phyloP scores from a whole-genome alignment of 2,888 invertebrate genomes.

The Sphecodes monilicornis region DNA sequence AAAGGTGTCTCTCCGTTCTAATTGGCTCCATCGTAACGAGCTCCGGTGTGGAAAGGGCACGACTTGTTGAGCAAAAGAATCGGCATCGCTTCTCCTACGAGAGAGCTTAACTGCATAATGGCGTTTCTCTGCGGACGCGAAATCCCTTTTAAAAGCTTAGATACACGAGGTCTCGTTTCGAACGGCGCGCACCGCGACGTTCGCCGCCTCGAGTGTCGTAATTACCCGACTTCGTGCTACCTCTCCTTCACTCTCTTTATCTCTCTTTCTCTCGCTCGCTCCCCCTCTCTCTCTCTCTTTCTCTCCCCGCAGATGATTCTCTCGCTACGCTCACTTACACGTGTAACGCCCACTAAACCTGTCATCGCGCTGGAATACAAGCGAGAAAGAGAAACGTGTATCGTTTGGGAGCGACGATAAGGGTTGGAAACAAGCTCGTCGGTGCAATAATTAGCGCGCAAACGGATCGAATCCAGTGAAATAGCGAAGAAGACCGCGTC shows the following conservation, averaged over 20 bases:
- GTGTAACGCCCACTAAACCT: conserved; percentile 69
- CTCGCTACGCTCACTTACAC: conserved; percentile 71
- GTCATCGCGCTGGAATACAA: conserved; percentile 53
- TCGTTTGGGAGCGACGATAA: conserved; percentile 40
- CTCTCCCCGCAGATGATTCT: conserved; percentile 22
- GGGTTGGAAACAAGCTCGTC: conserved; percentile 61
- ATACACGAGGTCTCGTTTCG: conserved; percentile 42
- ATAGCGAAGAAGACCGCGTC: not conserved
- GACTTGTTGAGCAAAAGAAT: conserved; percentile 63
- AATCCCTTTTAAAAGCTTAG: conserved; percentile 49
- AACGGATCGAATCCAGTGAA: conserved; percentile 56
- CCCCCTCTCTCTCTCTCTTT: not conserved
- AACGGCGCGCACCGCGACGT: conserved; percentile 62
- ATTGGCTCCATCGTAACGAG: conserved; percentile 58
- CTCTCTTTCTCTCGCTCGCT: not conserved
- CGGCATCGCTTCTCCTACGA: conserved; percentile 41
- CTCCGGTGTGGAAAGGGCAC: conserved; percentile 39
- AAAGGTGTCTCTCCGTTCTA: conserved; percentile 57
- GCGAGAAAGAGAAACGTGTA: conserved; percentile 48
- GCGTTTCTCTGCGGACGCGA: conserved; percentile 47
- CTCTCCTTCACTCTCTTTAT: not conserved
- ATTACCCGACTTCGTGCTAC: conserved; percentile 74
- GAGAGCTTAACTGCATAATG: conserved; percentile 40
- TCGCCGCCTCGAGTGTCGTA: conserved; percentile 79
- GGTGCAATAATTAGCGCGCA: conserved; percentile 81